phyloP scores from a whole-genome alignment of 2,888 invertebrate species.

The Shargacucullia verbasci region DNA sequence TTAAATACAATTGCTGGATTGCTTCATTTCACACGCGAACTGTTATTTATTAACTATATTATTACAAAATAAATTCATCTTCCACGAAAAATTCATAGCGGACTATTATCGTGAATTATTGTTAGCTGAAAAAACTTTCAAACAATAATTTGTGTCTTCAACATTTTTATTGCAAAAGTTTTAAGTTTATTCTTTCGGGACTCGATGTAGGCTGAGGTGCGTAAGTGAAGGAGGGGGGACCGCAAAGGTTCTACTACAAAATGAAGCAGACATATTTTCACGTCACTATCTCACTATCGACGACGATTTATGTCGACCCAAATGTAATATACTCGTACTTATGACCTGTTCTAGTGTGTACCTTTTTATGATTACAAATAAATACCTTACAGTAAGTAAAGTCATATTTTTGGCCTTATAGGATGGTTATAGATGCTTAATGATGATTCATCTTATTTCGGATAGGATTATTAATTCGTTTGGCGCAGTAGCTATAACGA shows the following conservation, averaged over 20 bases:
- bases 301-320: slow-evolving; percentile 48
- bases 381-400: too few relatives aligned
- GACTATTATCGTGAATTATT: slow-evolving; percentile 43
- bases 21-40: slow-evolving; percentile 17
- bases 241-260: slow-evolving; percentile 51
- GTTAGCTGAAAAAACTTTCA: slow-evolving; percentile 29
- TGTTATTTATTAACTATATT: slow-evolving; percentile 11
- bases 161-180: slow-evolving; percentile 53
- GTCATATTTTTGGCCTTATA: too few relatives aligned
- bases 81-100: slow-evolving; percentile 24
- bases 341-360: slow-evolving; percentile 10
- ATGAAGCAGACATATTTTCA: slow-evolving; percentile 58
- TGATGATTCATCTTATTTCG: too few relatives aligned
- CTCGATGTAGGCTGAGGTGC: slow-evolving; percentile 55
- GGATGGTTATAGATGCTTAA: too few relatives aligned
- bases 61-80: slow-evolving; percentile 10
- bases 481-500: too few relatives aligned
- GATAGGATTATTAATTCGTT: too few relatives aligned
- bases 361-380: too few relatives aligned
- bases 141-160: slow-evolving; percentile 30
- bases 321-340: slow-evolving; percentile 49
- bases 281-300: slow-evolving; percentile 51
- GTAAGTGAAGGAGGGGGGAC: slow-evolving; percentile 59
- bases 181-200: slow-evolving; percentile 50
- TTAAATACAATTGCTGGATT: slow-evolving; percentile 22